Percentiles rank a stretch among this genome's conserved stretches.
These are phyloP conservation scores for Myodes glareolus DNA, from an alignment of 2,113 vertebrate genomes.

Conservation along the genomic window DNA sequence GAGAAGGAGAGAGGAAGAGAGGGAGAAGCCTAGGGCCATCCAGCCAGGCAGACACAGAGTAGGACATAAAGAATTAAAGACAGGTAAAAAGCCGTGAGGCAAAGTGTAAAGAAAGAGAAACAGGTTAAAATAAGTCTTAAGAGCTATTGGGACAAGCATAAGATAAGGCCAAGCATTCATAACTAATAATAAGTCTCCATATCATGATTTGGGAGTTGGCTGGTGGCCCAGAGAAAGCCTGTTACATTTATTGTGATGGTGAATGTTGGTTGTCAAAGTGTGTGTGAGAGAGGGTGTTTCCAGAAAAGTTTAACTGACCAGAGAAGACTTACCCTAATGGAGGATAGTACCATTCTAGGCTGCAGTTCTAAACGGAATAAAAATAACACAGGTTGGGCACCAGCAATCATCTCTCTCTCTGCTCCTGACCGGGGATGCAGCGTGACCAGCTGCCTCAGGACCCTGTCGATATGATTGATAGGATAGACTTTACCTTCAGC, in stretches of 20 bases:
- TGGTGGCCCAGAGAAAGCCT: not conserved
- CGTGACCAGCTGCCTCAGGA: not conserved
- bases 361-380: not conserved
- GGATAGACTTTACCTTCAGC: not conserved
- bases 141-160: not conserved
- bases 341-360: not conserved
- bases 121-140: not conserved
- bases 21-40: not conserved
- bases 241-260: too few species aligned
- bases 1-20: not conserved
- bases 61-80: not conserved
- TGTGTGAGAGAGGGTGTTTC: not conserved
- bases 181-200: not conserved
- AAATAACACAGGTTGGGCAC: not conserved
- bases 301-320: not conserved
- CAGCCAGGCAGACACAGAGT: not conserved
- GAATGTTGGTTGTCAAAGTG: not conserved
- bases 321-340: too few species aligned
- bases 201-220: not conserved
- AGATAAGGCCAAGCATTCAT: not conserved
- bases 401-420: too few species aligned
- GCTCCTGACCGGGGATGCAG: not conserved
- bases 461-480: too few species aligned
- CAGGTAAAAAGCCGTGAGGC: not conserved
- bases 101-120: not conserved